Conservation (phyloP, 2,113 vertebrate genomes). For the Todiramphus saurophagus region DNA sequence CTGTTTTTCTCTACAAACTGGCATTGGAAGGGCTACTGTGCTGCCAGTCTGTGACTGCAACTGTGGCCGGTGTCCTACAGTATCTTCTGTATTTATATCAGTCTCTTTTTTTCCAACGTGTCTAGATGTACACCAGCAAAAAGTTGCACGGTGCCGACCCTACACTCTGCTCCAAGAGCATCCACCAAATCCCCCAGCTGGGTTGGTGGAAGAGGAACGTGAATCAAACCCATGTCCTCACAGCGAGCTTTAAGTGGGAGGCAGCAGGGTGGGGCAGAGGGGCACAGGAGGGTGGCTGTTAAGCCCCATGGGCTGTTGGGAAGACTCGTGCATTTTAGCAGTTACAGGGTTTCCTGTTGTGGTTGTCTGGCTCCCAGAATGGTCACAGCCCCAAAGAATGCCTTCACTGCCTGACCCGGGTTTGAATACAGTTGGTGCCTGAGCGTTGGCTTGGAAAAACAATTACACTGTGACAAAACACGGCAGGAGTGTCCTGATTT, state of each 20-base stretch:
- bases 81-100: not conserved
- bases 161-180: not conserved
- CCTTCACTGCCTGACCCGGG: not conserved
- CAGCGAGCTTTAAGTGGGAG: not conserved
- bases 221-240: not conserved
- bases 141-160: not conserved
- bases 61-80: not conserved
- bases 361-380: not conserved
- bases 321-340: not conserved
- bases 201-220: not conserved
- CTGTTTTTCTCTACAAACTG: not conserved
- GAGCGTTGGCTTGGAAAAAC: not conserved
- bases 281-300: not conserved
- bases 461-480: not conserved
- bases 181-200: not conserved
- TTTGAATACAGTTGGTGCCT: not conserved
- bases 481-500: not conserved
- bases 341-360: constrained; percentile 52
- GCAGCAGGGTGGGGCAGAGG: not conserved
- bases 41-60: not conserved
- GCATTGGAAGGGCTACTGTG: not conserved
- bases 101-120: rapidly evolving
- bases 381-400: not conserved
- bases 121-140: not conserved
- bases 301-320: not conserved